Evolutionary conservation across 2,888 invertebrate species (phyloP).

Genomic region (Pristionchus exspectatus): DNA sequence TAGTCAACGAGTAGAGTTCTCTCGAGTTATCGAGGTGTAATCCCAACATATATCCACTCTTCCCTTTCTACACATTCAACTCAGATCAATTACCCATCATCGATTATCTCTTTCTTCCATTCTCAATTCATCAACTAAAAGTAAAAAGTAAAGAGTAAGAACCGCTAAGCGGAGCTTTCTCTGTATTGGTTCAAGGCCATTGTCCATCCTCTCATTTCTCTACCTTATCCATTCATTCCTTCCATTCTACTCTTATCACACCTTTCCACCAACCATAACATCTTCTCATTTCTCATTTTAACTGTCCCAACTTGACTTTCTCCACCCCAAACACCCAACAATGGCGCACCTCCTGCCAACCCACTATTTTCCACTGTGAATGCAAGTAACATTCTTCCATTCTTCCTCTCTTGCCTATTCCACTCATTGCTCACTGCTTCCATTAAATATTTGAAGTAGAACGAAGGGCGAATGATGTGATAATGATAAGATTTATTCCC

Average conservation of each 20-base stretch:
- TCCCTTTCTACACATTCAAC: neutral
- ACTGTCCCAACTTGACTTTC: slow-evolving; percentile 25
- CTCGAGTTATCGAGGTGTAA: neutral
- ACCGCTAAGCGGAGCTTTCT: slow-evolving; percentile 33
- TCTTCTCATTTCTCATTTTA: slow-evolving; percentile 15
- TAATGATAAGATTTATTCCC: neutral
- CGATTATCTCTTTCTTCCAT: slow-evolving; percentile 19
- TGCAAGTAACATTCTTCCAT: slow-evolving; percentile 46
- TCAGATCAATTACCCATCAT: neutral
- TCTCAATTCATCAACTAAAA: slow-evolving; percentile 4
- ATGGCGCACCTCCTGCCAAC: neutral
- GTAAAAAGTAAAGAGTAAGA: slow-evolving; percentile 36
- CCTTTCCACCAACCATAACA: slow-evolving; percentile 13
- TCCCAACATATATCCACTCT: neutral
- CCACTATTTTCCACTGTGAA: neutral
- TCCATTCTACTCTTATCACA: slow-evolving; percentile 38
- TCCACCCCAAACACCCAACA: neutral
- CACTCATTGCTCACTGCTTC: slow-evolving; percentile 23
- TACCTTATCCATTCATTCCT: slow-evolving; percentile 16
- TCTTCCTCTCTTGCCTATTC: slow-evolving; percentile 12
- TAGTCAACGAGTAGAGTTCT: slow-evolving; percentile 26
- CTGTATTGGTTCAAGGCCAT: slow-evolving; percentile 46
- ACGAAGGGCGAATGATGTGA: neutral
- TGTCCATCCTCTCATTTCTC: slow-evolving; percentile 12
- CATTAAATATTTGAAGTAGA: slow-evolving; percentile 37